These are phyloP conservation scores for Neoseiulus cucumeris DNA, from an alignment of 1,140 invertebrate species.

Conservation along the genomic window DNA sequence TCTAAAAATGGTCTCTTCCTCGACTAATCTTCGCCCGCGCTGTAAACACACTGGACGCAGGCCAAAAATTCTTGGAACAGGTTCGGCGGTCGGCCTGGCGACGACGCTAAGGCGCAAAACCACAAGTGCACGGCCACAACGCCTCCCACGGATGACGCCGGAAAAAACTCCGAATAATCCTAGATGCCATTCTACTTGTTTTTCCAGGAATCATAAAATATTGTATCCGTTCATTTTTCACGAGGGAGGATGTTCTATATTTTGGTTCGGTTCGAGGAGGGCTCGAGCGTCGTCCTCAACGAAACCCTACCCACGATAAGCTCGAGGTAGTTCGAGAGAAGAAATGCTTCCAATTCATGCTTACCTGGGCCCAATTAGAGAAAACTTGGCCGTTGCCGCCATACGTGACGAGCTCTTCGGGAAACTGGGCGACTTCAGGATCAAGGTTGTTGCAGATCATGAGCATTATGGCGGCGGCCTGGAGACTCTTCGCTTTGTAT, in stretches of 20 bases:
- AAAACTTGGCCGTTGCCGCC: constrained; percentile 49
- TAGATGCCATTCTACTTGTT: too few species aligned
- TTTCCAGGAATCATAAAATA: too few species aligned
- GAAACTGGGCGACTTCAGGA: constrained; percentile 35
- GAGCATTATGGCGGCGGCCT: constrained; percentile 41
- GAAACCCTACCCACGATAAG: too few species aligned
- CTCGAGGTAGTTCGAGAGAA: background rate
- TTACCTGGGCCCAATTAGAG: constrained; percentile 46
- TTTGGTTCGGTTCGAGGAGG: too few species aligned
- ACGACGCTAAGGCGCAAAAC: background rate
- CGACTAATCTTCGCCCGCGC: too few species aligned
- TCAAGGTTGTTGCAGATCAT: constrained; percentile 49
- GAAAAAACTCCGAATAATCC: too few species aligned
- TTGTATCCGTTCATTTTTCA: too few species aligned
- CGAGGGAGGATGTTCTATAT: too few species aligned
- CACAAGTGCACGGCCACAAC: background rate
- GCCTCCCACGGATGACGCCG: too few species aligned
- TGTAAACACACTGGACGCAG: too few species aligned
- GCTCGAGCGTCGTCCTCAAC: too few species aligned
- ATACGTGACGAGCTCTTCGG: constrained; percentile 38
- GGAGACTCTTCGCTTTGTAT: constrained; percentile 32
- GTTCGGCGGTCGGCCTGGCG: background rate
- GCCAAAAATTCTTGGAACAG: background rate
- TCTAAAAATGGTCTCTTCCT: too few species aligned
- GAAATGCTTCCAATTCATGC: constrained; percentile 9